Evolutionary conservation across 2,113 vertebrate genomes (phyloP), one percentile per base, ranked within the genome.

Genomic region (Girardinichthys multiradiatus): DNA sequence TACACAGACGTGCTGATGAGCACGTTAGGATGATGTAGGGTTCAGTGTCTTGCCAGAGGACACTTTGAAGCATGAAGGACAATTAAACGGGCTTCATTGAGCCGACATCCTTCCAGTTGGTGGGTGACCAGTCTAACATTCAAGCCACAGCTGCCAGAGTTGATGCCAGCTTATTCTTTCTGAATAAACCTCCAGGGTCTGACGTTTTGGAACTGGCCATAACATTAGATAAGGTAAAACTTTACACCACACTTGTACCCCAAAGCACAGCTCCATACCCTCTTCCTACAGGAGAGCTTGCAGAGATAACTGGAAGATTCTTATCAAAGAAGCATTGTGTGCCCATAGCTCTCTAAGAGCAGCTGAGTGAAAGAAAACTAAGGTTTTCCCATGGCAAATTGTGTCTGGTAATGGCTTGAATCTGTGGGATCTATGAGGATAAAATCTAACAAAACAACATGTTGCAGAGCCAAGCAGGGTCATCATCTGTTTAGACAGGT

Each of bases 401-500:
- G 48, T 77, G 39, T 33, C 4, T 29, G 8, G 37, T 59, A 66
- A 58, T 70, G n/a, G 24, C 12, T 30, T 39, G 26, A 67, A 26
- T 1, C 48, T 39, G 45, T 24, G n/a, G 77, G 60, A 9, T 27
- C 3, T 29, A 21, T 5, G 10, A 39, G 58, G 39, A 58, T 8
- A 68, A 8, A 33, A 54, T 2, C 33, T 17, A 8, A 58, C 59
- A 76, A 27, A 24, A 42, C 68, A 54, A 28, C 33, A 15, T 39
- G 8, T 8, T 6, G 24, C 3, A 42, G 11, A 67, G 65, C 57
- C 35, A 59, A 64, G 62, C 48, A 42, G 39, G 51, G 66, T 59
- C 58, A 57, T 7, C 9, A 15, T 17, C 63, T 81, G 17, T 57
- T 57, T 33, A 7, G 54, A 67, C 37, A 65, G 60, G 59, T 30